Conservation (phyloP, 2,113 vertebrate species). For the Psilopogon haemacephalus region DNA sequence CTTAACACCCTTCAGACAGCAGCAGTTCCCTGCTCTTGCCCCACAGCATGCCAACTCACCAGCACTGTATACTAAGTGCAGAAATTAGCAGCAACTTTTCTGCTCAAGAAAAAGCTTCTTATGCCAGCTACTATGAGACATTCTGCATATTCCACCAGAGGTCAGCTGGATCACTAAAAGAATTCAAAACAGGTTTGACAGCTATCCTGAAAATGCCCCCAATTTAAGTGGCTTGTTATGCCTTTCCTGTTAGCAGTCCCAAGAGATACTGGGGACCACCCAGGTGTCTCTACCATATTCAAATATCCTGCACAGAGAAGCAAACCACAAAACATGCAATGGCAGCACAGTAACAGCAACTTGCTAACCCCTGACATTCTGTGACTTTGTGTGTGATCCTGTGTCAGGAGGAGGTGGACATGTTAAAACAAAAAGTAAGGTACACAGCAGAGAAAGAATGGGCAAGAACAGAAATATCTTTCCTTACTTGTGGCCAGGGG, state of each 20-base stretch:
- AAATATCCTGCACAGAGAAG: neutral
- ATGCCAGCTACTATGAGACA: neutral
- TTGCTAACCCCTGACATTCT: no score
- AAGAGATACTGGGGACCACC: neutral
- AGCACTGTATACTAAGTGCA: neutral
- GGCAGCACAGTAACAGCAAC: neutral
- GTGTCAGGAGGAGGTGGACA: neutral
- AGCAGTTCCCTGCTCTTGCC: neutral
- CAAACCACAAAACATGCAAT: neutral
- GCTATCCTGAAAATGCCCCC: neutral
- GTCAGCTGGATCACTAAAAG: neutral
- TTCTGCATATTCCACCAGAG: neutral
- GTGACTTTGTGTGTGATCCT: neutral
- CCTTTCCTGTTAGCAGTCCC: neutral
- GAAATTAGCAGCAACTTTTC: neutral
- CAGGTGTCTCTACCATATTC: neutral
- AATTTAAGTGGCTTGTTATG: neutral
- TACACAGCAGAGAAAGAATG: neutral
- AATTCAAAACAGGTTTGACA: neutral
- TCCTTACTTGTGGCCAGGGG: no score
- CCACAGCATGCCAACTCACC: neutral
- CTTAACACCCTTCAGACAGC: neutral
- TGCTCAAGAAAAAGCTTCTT: neutral
- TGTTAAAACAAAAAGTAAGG: neutral
- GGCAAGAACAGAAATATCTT: neutral